These are phyloP conservation scores for Synergus japonicus DNA, from an alignment of 2,888 invertebrate species.

Conservation along the genomic window DNA sequence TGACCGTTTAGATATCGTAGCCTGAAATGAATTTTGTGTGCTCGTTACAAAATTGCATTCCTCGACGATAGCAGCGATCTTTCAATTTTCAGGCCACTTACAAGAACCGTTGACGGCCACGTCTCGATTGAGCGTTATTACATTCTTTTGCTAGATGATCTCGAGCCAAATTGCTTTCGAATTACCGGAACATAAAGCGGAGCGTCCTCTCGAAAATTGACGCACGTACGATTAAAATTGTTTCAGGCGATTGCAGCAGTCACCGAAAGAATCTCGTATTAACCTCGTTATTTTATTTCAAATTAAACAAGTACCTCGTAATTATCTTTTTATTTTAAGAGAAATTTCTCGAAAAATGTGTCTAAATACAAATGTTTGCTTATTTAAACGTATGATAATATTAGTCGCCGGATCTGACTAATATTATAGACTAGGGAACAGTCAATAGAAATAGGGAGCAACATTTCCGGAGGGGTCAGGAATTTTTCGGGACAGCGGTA, in stretches of 20 bases:
- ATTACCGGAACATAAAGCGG: slow-evolving; percentile 54
- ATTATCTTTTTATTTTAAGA: too few species aligned
- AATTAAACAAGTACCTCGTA: too few species aligned
- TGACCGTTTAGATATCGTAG: not conserved
- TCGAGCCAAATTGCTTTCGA: slow-evolving; percentile 64
- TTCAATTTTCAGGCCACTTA: slow-evolving; percentile 51
- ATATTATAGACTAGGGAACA: too few species aligned
- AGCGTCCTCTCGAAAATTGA: slow-evolving; percentile 49
- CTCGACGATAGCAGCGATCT: slow-evolving; percentile 50
- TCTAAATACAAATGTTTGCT: too few species aligned
- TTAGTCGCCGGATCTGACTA: too few species aligned
- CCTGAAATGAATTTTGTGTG: slow-evolving; percentile 32
- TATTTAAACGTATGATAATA: too few species aligned
- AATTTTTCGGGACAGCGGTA: slow-evolving; percentile 47
- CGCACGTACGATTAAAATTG: slow-evolving; percentile 36
- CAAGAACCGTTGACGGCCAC: slow-evolving; percentile 52
- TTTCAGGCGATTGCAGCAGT: not conserved
- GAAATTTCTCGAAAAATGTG: too few species aligned
- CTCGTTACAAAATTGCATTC: slow-evolving; percentile 48
- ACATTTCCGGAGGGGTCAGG: not conserved
- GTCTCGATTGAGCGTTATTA: slow-evolving; percentile 57
- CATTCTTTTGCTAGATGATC: slow-evolving; percentile 59
- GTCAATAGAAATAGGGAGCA: not conserved
- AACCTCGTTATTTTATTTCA: too few species aligned
- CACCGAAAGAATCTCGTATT: too few species aligned